Percentiles rank a stretch among this genome's conserved stretches.
Evolutionary conservation across 2,888 invertebrate species (phyloP).

Genomic region (Erebia aethiops): DNA sequence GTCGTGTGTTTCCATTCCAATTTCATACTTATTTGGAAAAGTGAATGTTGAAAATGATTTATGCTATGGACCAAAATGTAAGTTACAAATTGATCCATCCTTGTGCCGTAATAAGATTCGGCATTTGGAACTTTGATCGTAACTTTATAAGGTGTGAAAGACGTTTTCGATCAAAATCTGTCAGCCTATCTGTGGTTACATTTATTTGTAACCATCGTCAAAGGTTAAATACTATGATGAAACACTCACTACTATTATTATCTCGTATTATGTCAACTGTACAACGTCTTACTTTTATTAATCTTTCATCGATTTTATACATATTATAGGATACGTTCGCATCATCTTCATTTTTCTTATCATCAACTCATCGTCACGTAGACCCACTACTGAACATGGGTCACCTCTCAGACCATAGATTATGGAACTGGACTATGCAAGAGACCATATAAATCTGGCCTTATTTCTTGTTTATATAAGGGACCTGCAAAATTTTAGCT

Average conservation of each 20-base stretch:
- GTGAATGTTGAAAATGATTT: constrained; percentile 32
- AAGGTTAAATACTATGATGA: constrained; percentile 1
- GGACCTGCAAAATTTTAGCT: too few species aligned
- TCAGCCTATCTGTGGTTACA: background rate
- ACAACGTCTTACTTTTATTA: background rate
- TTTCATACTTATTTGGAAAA: constrained; percentile 22
- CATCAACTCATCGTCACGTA: too few species aligned
- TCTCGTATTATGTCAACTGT: too few species aligned
- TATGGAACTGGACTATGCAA: too few species aligned
- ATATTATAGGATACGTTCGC: too few species aligned
- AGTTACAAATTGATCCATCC: constrained; percentile 21
- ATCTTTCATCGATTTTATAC: background rate
- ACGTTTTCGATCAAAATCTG: background rate
- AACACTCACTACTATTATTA: background rate
- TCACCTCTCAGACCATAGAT: too few species aligned
- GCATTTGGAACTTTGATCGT: constrained; percentile 10
- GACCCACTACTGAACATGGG: too few species aligned
- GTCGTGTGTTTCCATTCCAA: constrained; percentile 26
- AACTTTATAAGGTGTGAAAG: background rate
- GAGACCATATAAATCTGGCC: too few species aligned
- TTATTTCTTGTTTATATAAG: too few species aligned
- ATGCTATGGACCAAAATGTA: constrained; percentile 7
- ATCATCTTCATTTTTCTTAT: too few species aligned
- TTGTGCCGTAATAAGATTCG: constrained; percentile 12
- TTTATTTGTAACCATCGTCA: background rate